These are phyloP conservation scores for Menura novaehollandiae DNA, from an alignment of 2,113 vertebrate genomes.

Conservation along the genomic window DNA sequence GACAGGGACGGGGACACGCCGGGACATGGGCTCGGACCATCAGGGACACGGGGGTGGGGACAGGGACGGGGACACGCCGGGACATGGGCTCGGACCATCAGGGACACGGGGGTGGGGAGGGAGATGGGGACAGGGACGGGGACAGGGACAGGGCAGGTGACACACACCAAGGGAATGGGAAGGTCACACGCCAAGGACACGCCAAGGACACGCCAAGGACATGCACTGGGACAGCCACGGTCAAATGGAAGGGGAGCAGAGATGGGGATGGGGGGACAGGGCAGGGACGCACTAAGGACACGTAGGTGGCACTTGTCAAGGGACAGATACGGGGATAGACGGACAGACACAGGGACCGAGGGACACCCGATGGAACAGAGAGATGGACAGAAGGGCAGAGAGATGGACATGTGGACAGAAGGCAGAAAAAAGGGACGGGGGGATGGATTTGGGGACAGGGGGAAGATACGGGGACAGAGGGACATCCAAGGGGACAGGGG, in stretches of 20 bases:
- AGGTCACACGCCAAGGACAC: neutral
- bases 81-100: neutral
- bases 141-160: neutral
- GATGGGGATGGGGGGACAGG: too few species aligned
- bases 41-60: too few species aligned
- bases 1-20: too few species aligned
- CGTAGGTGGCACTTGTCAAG: too few species aligned
- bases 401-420: neutral
- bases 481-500: too few species aligned
- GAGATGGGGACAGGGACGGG: too few species aligned
- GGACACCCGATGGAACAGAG: neutral
- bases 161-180: too few species aligned
- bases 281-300: neutral
- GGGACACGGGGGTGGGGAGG: too few species aligned
- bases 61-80: too few species aligned
- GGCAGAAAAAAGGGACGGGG: neutral
- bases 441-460: neutral
- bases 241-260: too few species aligned
- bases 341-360: neutral
- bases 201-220: too few species aligned
- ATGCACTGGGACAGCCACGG: neutral
- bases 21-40: neutral
- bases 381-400: fast-evolving
- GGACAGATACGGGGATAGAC: too few species aligned
- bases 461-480: neutral